These are phyloP conservation scores for Anguilla pacifica DNA, from an alignment of 2,797 vertebrate species.

Conservation along the genomic window DNA sequence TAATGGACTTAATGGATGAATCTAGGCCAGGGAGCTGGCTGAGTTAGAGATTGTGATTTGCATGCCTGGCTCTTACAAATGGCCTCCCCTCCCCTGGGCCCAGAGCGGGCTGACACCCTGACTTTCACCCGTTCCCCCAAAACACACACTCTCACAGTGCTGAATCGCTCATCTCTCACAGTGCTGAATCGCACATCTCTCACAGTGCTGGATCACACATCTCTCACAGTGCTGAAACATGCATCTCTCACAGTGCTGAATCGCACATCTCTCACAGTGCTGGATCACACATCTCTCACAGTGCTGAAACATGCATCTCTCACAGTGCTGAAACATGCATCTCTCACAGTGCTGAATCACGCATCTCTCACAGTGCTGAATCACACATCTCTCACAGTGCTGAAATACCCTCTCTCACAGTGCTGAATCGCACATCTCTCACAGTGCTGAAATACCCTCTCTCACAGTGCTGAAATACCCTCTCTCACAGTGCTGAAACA, in stretches of 20 bases:
- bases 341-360: no score
- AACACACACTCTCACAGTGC: background rate
- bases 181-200: no score
- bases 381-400: background rate
- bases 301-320: background rate
- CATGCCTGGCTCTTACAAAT: slow-evolving; percentile 2
- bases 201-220: background rate
- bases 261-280: no score
- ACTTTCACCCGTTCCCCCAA: background rate
- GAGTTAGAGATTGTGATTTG: slow-evolving; percentile 3
- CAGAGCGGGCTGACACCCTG: background rate
- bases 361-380: background rate
- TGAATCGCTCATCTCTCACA: no score
- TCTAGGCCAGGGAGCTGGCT: background rate
- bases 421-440: no score
- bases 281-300: background rate
- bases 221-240: no score
- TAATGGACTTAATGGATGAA: slow-evolving; percentile 24
- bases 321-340: no score
- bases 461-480: background rate
- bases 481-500: no score
- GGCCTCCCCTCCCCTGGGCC: background rate
- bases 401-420: background rate
- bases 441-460: no score
- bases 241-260: no score